Base-by-base conservation (phyloP, 2,113 vertebrate species). In the Petrocephalus microphthalmus region DNA sequence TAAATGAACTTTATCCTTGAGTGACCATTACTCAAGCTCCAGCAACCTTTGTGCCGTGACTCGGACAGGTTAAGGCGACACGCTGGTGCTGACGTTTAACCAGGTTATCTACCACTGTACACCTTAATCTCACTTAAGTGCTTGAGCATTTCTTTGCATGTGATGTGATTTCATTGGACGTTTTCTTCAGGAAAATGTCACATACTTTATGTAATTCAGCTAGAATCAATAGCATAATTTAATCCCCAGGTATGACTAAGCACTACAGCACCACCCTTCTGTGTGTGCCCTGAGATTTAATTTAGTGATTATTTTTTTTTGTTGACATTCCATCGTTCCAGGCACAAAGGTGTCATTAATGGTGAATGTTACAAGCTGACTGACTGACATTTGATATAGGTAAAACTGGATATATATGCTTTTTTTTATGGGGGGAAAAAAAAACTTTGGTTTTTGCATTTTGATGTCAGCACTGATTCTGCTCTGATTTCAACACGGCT, bases 41-140 rank as follows among this genome's bases (percentile, higher is more conserved):
- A 37, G n/a, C 25, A 51, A 52, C 52, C 84, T 85, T 56, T 56
- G n/a, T 54, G 49, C 84, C 11, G 84, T 85, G 51, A 85, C 51
- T 54, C 10, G 17, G 84, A 33, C 25, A 84, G 82, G 84, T 54
- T n/a, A 54, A 53, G n/a, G 51, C 49, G 52, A 52, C 52, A 56
- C 22, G 33, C 42, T 83, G 81, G 52, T 85, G 84, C 84, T 85
- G 84, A 54, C 84, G 15, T 52, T 85, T 85, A 85, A 85, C 84
- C 84, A 83, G 84, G 84, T 54, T 33, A 54, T 56, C 52, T 33
- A 85, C 51, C 52, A 29, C 49, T 17, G 84, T 85, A 54, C 84
- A 54, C 51, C 84, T 85, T 54, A 85, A 29, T 56, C 22, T 85
- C 25, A 85, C 84, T 54, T 54, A 85, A 85, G 52, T 85, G 84